Conservation (phyloP, 2,113 vertebrate genomes). For the Bettongia penicillata region DNA sequence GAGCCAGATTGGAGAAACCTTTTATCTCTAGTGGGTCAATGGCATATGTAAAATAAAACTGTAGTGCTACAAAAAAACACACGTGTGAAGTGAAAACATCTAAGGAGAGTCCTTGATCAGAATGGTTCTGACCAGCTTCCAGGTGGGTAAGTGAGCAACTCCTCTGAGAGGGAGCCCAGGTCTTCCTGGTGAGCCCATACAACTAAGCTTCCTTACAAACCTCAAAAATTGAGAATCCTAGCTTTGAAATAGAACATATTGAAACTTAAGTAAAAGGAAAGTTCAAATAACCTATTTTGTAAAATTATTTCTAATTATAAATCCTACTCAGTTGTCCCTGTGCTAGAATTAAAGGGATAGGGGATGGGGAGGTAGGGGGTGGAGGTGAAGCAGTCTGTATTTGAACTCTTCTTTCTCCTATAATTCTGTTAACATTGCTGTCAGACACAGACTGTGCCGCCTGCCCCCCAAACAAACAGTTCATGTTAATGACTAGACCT, state of each 20-base stretch:
- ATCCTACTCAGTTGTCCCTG: not conserved
- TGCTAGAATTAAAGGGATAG: not conserved
- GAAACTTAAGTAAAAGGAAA: not conserved
- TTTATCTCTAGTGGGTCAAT: not conserved
- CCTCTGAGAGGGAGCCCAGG: not conserved
- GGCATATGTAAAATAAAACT: not conserved
- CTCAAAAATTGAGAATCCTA: not conserved
- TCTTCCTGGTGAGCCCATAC: not conserved
- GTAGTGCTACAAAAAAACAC: not conserved
- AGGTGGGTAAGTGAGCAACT: not conserved
- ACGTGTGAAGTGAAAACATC: not conserved
- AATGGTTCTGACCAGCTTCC: not conserved
- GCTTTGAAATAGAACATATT: not conserved
- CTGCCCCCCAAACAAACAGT: not conserved
- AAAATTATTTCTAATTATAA: not conserved
- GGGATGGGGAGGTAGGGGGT: not conserved
- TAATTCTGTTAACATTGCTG: not conserved
- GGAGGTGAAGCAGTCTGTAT: not conserved
- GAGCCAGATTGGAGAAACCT: not conserved
- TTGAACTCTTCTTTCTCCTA: not conserved
- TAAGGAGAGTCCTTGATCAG: not conserved
- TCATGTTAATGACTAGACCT: not conserved
- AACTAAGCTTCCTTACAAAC: not conserved
- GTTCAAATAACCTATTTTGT: slow-evolving; percentile 4
- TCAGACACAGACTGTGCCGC: not conserved